Evolutionary conservation across 2,888 invertebrate genomes (phyloP).

Genomic region (Callyntrura sp.): DNA sequence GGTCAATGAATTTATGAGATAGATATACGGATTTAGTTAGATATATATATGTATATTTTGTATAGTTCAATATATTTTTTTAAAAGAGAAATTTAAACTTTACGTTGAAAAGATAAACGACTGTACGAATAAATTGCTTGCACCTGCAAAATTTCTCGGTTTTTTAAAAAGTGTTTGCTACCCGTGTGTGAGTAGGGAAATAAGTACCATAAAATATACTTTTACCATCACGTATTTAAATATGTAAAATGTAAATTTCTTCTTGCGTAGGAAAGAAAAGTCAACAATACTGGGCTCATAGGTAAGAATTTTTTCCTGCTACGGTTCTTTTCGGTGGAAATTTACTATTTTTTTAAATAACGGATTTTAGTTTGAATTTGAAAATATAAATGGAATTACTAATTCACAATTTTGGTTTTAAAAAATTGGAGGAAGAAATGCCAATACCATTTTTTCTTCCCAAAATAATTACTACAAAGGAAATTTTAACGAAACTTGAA

Average conservation of each 20-base stretch:
- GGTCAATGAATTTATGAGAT: not conserved
- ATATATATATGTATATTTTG: not conserved
- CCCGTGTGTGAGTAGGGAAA: too few relatives aligned
- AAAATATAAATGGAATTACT: not conserved
- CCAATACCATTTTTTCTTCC: too few relatives aligned
- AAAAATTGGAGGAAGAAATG: not conserved
- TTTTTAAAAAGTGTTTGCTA: too few relatives aligned
- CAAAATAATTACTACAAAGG: too few relatives aligned
- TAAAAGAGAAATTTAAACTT: not conserved
- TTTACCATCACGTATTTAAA: not conserved
- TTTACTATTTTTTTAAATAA: not conserved
- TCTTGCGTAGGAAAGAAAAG: not conserved
- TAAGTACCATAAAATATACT: too few relatives aligned
- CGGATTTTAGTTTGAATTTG: not conserved
- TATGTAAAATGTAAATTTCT: not conserved
- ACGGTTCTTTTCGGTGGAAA: not conserved
- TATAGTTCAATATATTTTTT: not conserved
- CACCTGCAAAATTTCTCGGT: too few relatives aligned
- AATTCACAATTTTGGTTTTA: too few relatives aligned
- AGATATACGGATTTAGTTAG: not conserved
- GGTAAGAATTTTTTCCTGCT: not conserved
- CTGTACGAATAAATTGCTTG: too few relatives aligned
- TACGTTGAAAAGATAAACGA: not conserved
- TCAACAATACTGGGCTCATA: conserved; percentile 29
- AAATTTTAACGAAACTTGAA: not conserved